These are phyloP conservation scores for Anableps anableps DNA, from an alignment of 2,797 vertebrate species.

Conservation along the genomic window DNA sequence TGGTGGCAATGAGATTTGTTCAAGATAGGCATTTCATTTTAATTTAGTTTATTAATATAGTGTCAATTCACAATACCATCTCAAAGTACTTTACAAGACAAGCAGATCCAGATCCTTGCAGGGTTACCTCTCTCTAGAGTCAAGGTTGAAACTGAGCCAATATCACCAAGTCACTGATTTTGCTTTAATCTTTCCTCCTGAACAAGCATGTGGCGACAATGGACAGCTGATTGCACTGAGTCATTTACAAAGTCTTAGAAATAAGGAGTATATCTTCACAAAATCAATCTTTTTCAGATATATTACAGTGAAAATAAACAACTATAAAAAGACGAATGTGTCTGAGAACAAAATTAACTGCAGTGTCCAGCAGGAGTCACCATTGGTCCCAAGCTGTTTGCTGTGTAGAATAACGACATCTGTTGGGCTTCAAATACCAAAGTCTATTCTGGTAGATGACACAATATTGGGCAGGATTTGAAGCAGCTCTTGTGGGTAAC, in stretches of 20 bases:
- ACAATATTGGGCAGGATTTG: not conserved
- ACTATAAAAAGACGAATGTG: not conserved
- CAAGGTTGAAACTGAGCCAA: too few relatives aligned
- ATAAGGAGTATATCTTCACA: not conserved
- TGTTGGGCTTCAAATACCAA: not conserved
- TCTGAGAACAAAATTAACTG: not conserved
- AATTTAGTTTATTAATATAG: too few relatives aligned
- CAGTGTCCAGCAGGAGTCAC: not conserved
- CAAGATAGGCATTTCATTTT: too few relatives aligned
- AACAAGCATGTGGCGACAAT: not conserved
- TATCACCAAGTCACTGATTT: too few relatives aligned
- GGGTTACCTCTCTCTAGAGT: too few relatives aligned
- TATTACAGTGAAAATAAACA: not conserved
- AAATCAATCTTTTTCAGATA: not conserved
- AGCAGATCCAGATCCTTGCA: too few relatives aligned
- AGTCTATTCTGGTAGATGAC: not conserved
- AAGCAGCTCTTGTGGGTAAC: not conserved
- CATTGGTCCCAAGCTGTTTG: not conserved
- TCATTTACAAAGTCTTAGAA: not conserved
- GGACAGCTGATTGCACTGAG: not conserved
- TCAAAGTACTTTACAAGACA: too few relatives aligned
- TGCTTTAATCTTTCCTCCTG: too few relatives aligned
- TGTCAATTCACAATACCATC: too few relatives aligned
- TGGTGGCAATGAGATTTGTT: too few relatives aligned
- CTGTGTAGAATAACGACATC: not conserved